phyloP scores from a whole-genome alignment of 2,113 vertebrate genomes.

The Pholis gunnellus region DNA sequence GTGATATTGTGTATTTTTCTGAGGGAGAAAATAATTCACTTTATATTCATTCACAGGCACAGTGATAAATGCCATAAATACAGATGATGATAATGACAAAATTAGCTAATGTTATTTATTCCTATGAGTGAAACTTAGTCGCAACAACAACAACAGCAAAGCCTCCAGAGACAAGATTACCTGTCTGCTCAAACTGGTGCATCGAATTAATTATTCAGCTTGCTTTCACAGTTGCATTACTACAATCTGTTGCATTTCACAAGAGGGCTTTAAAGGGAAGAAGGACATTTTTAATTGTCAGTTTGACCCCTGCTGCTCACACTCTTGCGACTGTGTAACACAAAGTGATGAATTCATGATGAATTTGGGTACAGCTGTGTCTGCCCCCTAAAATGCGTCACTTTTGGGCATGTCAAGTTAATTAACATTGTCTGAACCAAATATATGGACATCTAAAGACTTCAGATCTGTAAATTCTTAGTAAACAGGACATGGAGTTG shows the following conservation, averaged over 20 bases:
- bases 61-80: constrained; percentile 47
- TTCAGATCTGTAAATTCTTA: constrained; percentile 15
- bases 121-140: constrained; percentile 28
- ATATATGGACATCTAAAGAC: constrained; percentile 33
- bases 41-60: constrained; percentile 35
- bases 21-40: neutral
- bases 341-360: constrained; percentile 50
- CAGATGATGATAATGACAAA: constrained; percentile 31
- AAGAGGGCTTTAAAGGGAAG: constrained; percentile 58
- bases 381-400: constrained; percentile 21
- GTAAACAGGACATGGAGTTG: constrained; percentile 23
- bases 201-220: constrained; percentile 60
- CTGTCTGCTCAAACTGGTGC: constrained; percentile 29
- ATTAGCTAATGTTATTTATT: constrained; percentile 41
- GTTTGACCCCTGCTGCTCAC: constrained; percentile 56
- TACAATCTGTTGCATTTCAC: constrained; percentile 62
- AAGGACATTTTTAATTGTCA: constrained; percentile 69
- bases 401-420: constrained; percentile 39
- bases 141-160: constrained; percentile 30
- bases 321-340: constrained; percentile 25
- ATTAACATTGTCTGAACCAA: constrained; percentile 40
- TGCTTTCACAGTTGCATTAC: constrained; percentile 50
- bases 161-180: constrained; percentile 43
- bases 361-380: constrained; percentile 36
- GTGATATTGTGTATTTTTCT: constrained; percentile 13